These are phyloP conservation scores for Pocota personata DNA, from an alignment of 2,888 invertebrate species.

Conservation along the genomic window DNA sequence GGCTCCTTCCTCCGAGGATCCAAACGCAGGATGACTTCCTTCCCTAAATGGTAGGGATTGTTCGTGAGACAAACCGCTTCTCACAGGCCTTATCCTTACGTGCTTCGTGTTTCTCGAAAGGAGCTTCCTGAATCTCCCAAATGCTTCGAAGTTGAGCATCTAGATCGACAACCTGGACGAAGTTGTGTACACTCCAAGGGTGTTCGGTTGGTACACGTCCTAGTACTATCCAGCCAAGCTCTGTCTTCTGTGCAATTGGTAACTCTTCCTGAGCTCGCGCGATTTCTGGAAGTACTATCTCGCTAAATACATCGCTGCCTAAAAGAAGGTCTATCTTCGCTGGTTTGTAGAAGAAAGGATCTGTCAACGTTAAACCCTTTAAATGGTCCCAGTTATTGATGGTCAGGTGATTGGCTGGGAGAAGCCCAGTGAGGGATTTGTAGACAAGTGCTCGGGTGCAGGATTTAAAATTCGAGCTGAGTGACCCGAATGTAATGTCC, in stretches of 20 bases:
- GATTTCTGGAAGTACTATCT: neutral
- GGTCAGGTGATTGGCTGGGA: neutral
- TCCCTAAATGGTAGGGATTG: too few relatives aligned
- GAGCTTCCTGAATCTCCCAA: too few relatives aligned
- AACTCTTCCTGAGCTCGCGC: neutral
- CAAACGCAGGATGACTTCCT: too few relatives aligned
- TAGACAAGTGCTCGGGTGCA: too few relatives aligned
- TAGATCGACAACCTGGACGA: too few relatives aligned
- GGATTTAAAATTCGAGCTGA: neutral
- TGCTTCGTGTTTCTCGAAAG: too few relatives aligned
- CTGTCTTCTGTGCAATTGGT: neutral
- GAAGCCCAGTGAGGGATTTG: constrained; percentile 16
- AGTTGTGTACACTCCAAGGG: neutral
- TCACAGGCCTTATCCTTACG: too few relatives aligned
- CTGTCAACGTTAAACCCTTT: neutral
- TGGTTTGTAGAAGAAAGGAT: too few relatives aligned
- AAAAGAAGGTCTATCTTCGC: too few relatives aligned
- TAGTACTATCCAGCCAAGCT: neutral
- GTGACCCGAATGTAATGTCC: too few relatives aligned
- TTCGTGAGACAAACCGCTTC: too few relatives aligned
- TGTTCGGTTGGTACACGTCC: neutral
- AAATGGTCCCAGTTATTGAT: neutral
- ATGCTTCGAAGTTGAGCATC: too few relatives aligned
- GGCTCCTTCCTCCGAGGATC: constrained; percentile 13
- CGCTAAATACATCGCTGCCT: neutral